phyloP scores from a whole-genome alignment of 2,888 invertebrate species.

The Antitype chi region DNA sequence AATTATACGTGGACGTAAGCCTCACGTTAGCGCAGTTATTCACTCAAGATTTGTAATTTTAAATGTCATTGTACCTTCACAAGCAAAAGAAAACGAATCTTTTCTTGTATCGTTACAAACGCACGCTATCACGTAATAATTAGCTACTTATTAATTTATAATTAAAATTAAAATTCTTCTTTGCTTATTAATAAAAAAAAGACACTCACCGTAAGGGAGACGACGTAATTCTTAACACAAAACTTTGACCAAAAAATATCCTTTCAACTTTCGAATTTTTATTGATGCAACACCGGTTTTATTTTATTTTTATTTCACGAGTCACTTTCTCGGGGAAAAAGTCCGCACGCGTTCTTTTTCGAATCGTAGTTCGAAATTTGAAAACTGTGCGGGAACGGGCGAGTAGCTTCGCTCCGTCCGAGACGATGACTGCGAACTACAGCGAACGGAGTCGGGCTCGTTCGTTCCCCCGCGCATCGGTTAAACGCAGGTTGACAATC shows the following conservation, averaged over 20 bases:
- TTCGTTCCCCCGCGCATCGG: slow-evolving; percentile 83
- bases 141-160: slow-evolving; percentile 41
- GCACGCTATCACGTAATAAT: slow-evolving; percentile 70
- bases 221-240: slow-evolving; percentile 71
- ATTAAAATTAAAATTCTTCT: slow-evolving; percentile 20
- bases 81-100: slow-evolving; percentile 73
- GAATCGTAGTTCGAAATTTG: slow-evolving; percentile 68
- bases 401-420: slow-evolving; percentile 81
- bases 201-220: slow-evolving; percentile 82
- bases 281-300: slow-evolving; percentile 76
- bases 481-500: slow-evolving; percentile 76
- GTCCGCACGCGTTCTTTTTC: slow-evolving; percentile 69
- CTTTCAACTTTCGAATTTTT: slow-evolving; percentile 75
- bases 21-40: slow-evolving; percentile 68
- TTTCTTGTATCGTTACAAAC: slow-evolving; percentile 63
- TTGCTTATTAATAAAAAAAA: background rate
- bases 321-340: slow-evolving; percentile 78
- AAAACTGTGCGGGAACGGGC: slow-evolving; percentile 72
- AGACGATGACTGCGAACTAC: slow-evolving; percentile 85
- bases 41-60: slow-evolving; percentile 70
- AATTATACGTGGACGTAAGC: slow-evolving; percentile 65
- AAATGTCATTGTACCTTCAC: slow-evolving; percentile 70
- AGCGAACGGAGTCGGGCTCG: slow-evolving; percentile 73
- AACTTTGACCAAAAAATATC: slow-evolving; percentile 77
- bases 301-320: slow-evolving; percentile 71